Percentiles rank a stretch among this genome's conserved stretches.
Conservation (phyloP, 2,113 vertebrate species). For the Gadus macrocephalus region DNA sequence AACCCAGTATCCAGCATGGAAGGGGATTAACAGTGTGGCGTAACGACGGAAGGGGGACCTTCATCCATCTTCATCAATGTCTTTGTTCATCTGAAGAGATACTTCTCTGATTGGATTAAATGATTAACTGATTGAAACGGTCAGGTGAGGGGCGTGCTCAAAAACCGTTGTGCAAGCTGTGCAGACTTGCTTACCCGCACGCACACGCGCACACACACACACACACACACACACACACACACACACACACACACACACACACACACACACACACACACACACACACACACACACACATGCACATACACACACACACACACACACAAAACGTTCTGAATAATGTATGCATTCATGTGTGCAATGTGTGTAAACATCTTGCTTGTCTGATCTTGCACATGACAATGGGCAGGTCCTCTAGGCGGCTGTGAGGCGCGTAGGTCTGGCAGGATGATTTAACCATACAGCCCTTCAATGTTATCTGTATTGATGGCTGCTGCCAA, state of each 20-base stretch:
- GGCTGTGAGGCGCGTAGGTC: background rate
- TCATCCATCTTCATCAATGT: too few species aligned
- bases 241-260: background rate
- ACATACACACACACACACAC: too few species aligned
- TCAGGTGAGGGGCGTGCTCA: too few species aligned
- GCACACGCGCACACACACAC: background rate
- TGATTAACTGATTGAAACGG: too few species aligned
- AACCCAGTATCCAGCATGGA: too few species aligned
- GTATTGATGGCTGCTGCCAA: background rate
- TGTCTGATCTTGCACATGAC: background rate
- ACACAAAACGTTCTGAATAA: background rate
- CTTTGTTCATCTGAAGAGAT: too few species aligned
- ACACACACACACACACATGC: slow-evolving; percentile 6
- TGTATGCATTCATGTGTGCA: background rate
- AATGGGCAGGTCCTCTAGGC: background rate
- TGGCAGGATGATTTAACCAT: background rate
- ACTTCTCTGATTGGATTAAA: too few species aligned
- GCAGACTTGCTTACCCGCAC: background rate
- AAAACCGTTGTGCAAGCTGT: too few species aligned
- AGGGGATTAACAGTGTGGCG: too few species aligned
- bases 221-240: slow-evolving; percentile 7
- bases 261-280: background rate
- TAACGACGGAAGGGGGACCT: too few species aligned
- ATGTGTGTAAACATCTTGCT: background rate
- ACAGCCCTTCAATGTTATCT: slow-evolving; percentile 11